A percentile compares a stretch with the other conserved stretches of the same genome.
Evolutionary conservation across 2,113 vertebrate species (phyloP).

Genomic region (Orientallactaga bullata): DNA sequence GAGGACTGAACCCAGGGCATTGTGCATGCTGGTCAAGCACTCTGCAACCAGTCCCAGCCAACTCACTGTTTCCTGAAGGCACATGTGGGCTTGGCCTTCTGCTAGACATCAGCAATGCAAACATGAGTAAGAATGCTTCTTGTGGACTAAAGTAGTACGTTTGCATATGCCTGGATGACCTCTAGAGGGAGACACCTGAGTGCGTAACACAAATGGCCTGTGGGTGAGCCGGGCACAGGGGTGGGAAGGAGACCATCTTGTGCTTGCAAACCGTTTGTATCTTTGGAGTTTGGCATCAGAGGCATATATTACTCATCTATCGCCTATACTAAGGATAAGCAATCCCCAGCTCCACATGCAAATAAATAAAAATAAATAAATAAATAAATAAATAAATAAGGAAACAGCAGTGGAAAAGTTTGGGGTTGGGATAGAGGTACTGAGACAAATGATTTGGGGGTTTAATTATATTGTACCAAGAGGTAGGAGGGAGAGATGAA

Average conservation of each 20-base stretch:
- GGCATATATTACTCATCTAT: not conserved
- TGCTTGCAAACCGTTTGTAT: not conserved
- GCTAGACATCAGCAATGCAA: not conserved
- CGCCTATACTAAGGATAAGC: not conserved
- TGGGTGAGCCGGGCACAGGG: not conserved
- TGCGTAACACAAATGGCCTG: not conserved
- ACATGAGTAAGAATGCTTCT: not conserved
- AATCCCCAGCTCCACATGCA: not conserved
- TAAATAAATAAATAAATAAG: not conserved
- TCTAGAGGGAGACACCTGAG: not conserved
- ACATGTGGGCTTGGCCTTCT: not conserved
- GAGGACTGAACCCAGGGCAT: not conserved
- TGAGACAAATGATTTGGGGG: too few relatives aligned
- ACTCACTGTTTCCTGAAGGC: not conserved
- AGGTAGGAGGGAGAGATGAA: too few relatives aligned
- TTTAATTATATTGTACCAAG: too few relatives aligned
- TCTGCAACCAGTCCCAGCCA: not conserved
- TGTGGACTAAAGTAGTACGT: slow-evolving; percentile 9
- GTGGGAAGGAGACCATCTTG: not conserved
- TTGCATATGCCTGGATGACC: not conserved
- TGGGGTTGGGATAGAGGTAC: too few relatives aligned
- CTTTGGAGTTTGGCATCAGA: not conserved
- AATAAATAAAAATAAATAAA: not conserved
- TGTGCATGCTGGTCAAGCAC: too few relatives aligned
- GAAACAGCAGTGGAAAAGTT: too few relatives aligned